Conservation (phyloP, 2,113 vertebrate genomes). For the Thamnaconus septentrionalis region DNA sequence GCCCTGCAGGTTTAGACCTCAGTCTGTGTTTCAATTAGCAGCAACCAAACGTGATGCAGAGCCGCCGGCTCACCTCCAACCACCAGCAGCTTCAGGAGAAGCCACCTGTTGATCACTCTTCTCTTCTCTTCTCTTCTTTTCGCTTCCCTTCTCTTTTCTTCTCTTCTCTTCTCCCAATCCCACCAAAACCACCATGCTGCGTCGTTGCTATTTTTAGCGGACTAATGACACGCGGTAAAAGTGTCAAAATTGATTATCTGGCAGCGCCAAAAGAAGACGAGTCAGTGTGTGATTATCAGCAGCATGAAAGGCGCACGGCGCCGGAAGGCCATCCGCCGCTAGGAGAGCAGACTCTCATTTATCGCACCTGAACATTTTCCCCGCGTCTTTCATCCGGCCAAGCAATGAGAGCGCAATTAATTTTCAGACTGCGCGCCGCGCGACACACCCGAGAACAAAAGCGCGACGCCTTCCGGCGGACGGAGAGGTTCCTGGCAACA, state of each 20-base stretch:
- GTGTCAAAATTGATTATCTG: slow-evolving; percentile 1
- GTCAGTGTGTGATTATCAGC: slow-evolving; percentile 44
- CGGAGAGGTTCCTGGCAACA: slow-evolving; percentile 27
- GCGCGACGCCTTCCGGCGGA: slow-evolving; percentile 1
- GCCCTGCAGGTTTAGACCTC: no score
- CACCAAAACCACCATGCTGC: no score
- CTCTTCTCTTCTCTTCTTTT: neutral
- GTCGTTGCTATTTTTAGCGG: no score
- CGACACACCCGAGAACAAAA: slow-evolving; percentile 44
- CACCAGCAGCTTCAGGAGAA: no score
- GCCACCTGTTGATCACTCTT: neutral
- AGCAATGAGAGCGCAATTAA: slow-evolving; percentile 67
- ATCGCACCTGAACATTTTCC: slow-evolving; percentile 62
- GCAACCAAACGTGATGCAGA: no score
- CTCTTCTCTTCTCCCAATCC: no score
- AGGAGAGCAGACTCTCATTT: slow-evolving; percentile 50
- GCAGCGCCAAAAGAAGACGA: neutral
- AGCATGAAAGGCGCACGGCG: slow-evolving; percentile 26
- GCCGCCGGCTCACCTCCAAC: no score
- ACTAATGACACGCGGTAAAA: no score
- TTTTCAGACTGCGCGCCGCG: slow-evolving; percentile 46
- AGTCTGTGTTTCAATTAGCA: no score
- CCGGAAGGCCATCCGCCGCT: slow-evolving; percentile 31
- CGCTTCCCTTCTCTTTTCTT: no score
- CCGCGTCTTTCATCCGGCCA: slow-evolving; percentile 57